Evolutionary conservation across 2,797 vertebrate genomes (phyloP).

Genomic region (Odontamblyopus rebecca): DNA sequence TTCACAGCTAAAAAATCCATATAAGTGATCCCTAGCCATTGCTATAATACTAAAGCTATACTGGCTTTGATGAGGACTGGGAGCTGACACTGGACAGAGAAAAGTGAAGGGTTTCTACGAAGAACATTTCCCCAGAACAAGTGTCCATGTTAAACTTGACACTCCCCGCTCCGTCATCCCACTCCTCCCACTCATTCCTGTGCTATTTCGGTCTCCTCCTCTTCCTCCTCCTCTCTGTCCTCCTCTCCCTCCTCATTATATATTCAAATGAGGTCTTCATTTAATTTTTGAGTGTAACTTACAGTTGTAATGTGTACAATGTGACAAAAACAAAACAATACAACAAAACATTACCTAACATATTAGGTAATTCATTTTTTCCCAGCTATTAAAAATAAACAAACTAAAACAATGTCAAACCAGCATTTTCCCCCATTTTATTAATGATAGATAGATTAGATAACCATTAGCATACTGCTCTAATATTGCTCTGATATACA

Average conservation of each 20-base stretch:
- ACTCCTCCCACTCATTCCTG: neutral
- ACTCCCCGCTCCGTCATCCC: neutral
- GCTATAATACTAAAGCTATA: neutral
- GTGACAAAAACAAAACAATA: too few species aligned
- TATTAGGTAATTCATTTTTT: too few species aligned
- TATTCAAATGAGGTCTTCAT: too few species aligned
- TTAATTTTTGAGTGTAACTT: too few species aligned
- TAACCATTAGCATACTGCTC: too few species aligned
- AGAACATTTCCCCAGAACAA: slow-evolving; percentile 5
- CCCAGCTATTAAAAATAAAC: too few species aligned
- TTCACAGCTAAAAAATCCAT: neutral
- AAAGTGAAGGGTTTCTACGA: neutral
- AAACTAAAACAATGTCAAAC: too few species aligned
- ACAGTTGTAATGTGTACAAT: too few species aligned
- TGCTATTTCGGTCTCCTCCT: slow-evolving; percentile 17
- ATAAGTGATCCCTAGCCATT: neutral
- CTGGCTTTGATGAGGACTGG: neutral
- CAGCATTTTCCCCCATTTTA: too few species aligned
- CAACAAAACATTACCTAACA: too few species aligned
- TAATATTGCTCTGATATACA: too few species aligned
- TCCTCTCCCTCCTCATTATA: neutral
- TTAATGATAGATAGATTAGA: too few species aligned
- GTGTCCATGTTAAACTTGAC: slow-evolving; percentile 6
- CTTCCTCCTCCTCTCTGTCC: neutral
- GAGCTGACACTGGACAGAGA: neutral